Percentiles rank a stretch among this genome's conserved stretches.
Conservation (phyloP, 2,888 invertebrate genomes). For the Clistopyga incitator region DNA sequence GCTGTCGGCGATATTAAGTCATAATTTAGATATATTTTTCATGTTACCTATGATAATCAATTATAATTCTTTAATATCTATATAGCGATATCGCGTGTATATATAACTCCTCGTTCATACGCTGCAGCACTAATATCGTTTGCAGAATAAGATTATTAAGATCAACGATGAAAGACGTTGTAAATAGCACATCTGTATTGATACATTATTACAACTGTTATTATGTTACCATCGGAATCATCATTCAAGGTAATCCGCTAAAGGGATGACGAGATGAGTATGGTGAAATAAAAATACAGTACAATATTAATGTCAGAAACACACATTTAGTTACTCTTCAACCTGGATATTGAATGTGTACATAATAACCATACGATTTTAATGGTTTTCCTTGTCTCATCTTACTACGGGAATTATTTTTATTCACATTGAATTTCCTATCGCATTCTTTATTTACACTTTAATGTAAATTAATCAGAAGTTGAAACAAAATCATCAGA, state of each 20-base stretch:
- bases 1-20: slow-evolving; percentile 47
- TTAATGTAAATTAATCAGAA: too few relatives aligned
- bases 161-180: slow-evolving; percentile 67
- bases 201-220: slow-evolving; percentile 65
- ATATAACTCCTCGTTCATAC: slow-evolving; percentile 71
- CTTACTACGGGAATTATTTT: too few relatives aligned
- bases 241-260: slow-evolving; percentile 60
- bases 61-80: slow-evolving; percentile 61
- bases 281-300: slow-evolving; percentile 51
- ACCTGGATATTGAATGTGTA: background rate
- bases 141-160: slow-evolving; percentile 69
- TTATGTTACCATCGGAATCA: slow-evolving; percentile 44
- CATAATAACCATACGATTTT: too few relatives aligned
- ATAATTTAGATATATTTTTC: slow-evolving; percentile 69
- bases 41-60: slow-evolving; percentile 67
- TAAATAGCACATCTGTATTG: slow-evolving; percentile 71
- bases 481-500: background rate
- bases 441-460: too few relatives aligned
- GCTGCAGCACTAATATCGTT: slow-evolving; percentile 68
- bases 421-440: too few relatives aligned
- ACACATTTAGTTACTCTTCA: slow-evolving; percentile 1
- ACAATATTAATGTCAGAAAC: slow-evolving; percentile 21
- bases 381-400: too few relatives aligned
- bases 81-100: slow-evolving; percentile 70
- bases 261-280: slow-evolving; percentile 42